Evolutionary conservation across 2,113 vertebrate genomes (phyloP).

Genomic region (Pedetes capensis): DNA sequence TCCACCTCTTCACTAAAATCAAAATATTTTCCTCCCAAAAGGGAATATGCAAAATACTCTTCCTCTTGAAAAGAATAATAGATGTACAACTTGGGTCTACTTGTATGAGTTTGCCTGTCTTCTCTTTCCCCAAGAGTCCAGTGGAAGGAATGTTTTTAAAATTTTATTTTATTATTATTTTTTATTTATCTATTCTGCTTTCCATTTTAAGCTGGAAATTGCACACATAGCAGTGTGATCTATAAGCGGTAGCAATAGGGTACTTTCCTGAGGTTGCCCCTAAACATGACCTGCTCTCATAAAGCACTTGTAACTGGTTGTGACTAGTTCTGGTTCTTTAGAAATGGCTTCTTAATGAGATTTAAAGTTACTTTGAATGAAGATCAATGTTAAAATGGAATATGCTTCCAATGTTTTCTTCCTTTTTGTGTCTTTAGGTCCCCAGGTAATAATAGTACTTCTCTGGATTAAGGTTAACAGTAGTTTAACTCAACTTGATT

Average conservation of each 20-base stretch:
- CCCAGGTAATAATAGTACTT: neutral
- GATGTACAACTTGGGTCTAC: neutral
- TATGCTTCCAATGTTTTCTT: neutral
- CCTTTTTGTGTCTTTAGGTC: neutral
- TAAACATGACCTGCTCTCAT: neutral
- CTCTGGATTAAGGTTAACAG: neutral
- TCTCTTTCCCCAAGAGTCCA: neutral
- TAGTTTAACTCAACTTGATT: neutral
- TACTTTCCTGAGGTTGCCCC: neutral
- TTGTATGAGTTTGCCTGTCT: neutral
- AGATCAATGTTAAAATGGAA: constrained; percentile 10
- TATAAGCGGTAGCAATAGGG: neutral
- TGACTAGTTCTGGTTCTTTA: neutral
- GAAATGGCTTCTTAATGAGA: constrained; percentile 51
- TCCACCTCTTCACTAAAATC: neutral
- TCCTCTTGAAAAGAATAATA: neutral
- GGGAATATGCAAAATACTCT: neutral
- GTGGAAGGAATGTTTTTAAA: neutral
- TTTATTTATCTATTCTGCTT: neutral
- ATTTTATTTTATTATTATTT: too few relatives aligned
- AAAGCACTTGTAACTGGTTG: neutral
- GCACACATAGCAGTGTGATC: neutral
- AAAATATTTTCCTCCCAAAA: neutral
- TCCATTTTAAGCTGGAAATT: neutral
- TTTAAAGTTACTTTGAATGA: neutral